Evolutionary conservation across 2,888 invertebrate species (phyloP).

Genomic region (Lasioglossum vierecki): DNA sequence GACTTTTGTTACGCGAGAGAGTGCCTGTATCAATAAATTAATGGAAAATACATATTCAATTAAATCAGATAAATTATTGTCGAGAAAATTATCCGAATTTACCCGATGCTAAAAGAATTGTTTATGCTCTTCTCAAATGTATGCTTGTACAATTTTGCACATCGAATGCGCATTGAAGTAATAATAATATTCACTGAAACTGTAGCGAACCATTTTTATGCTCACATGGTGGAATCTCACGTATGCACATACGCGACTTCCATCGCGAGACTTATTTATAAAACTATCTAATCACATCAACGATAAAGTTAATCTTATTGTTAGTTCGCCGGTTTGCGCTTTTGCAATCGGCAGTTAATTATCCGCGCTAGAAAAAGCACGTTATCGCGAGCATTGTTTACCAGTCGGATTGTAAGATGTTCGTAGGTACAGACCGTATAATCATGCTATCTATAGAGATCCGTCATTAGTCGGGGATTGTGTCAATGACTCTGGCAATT

Average conservation of each 20-base stretch:
- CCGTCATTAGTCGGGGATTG: not conserved
- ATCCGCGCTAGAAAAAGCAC: conserved; percentile 19
- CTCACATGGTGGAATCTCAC: not conserved
- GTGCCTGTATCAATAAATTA: too few relatives aligned
- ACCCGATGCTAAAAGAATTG: too few relatives aligned
- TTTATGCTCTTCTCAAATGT: too few relatives aligned
- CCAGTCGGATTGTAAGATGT: not conserved
- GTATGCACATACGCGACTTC: not conserved
- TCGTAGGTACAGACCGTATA: not conserved
- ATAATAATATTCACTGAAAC: not conserved
- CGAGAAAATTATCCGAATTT: too few relatives aligned
- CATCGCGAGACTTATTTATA: conserved; percentile 15
- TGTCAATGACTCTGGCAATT: not conserved
- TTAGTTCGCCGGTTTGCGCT: conserved; percentile 23
- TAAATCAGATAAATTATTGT: too few relatives aligned
- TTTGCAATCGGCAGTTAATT: conserved; percentile 29
- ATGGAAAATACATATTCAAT: too few relatives aligned
- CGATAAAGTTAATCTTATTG: conserved; percentile 49
- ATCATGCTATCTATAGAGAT: not conserved
- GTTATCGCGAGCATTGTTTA: conserved; percentile 15
- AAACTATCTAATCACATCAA: conserved; percentile 52
- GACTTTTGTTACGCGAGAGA: too few relatives aligned
- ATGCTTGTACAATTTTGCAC: not conserved
- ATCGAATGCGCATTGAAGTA: not conserved
- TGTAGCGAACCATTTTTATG: not conserved